Evolutionary conservation across 2,888 invertebrate genomes (phyloP), one percentile per base, ranked within the genome.

Genomic region (Nemotelus nigrinus): DNA sequence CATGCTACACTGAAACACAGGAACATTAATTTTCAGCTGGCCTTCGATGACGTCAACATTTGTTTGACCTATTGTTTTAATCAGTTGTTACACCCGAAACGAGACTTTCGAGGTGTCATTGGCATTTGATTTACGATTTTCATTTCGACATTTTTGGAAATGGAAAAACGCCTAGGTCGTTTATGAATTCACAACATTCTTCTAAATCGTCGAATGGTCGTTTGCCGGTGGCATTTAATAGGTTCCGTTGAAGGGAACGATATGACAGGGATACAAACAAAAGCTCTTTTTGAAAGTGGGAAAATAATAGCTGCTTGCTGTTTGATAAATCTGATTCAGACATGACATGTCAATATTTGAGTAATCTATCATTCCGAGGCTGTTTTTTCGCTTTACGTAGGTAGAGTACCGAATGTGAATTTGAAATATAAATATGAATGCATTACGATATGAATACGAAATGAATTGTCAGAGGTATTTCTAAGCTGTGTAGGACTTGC

Each of bases 71-170:
- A 63, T 63, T 25, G 63, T 10, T 43, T 57, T 57, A 25, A 63
- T 41, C 63, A 7, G 39, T 63, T 8, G 41, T 63, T 63, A 63
- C 43, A 43, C 63, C 63, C 43, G 1, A 25, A 25, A 25, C 5
- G 43, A 25, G 43, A 2, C 43, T 63, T 63, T 63, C 43, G 25
- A 25, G 25, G 25, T 25, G 25, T 3, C 63, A 63, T 43, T 57
- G 25, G 63, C 63, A 67, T 67, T 64, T 67, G 67, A 67, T 67
- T 67, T 67, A 67, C 50, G 47, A 67, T 67, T 67, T 67, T 67
- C 67, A 67, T 67, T 67, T 67, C 44, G 47, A 50, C 47, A 67
- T 48, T 67, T 67, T 67, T 63, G 43, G 43, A 43, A 63, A 63
- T 41, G 39, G 41, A n/a, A 25, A 39, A n/a, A 5, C 10, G 8